Evolutionary conservation across 2,797 vertebrate genomes (phyloP), one percentile per base, ranked within the genome.

Genomic region (Hyperoplus immaculatus): DNA sequence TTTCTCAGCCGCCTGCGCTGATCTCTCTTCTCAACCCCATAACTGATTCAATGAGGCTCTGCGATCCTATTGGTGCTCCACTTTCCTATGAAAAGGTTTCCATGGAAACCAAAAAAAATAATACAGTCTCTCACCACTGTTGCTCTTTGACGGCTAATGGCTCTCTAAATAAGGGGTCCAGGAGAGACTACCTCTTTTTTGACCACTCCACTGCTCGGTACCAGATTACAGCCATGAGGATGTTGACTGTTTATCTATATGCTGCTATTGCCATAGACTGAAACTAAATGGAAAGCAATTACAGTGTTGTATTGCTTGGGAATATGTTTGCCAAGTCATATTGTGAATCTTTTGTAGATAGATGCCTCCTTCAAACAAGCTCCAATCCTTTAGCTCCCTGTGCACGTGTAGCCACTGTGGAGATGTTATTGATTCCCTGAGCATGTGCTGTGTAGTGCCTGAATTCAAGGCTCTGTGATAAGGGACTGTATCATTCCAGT

Each of bases 101-200:
- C 90, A 94, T 94, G 92, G 94, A 90, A 94, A 95, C 93, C 70
- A 65, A 85, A 91, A 91, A 91, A 92, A 90, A 92, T 93, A 93
- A 93, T 91, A 86, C 87, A 87, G 86, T 87, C 92, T 85, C 89
- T 94, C 82, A 75, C 76, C 81, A 74, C 83, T 81, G 91, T 87
- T 88, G 86, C 89, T 92, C 87, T 90, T 69, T 75, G 73, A 87
- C 60, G 85, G 86, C 87, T 93, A 93, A 92, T 92, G 86, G 88
- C 88, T 84, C 87, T 91, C 88, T 83, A 92, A 94, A 92, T 81
- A 29, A 88, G 72, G 78, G 82, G 80, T 78, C 87, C 68, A 62
- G 72, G 72, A 89, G 77, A 87, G 78, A 75, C 70, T 72, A 63
- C 70, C 74, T 67, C 75, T 83, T 82, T 84, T 85, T 3, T 84